phyloP scores from a whole-genome alignment of 2,888 invertebrate genomes.

The Anodontia alba region DNA sequence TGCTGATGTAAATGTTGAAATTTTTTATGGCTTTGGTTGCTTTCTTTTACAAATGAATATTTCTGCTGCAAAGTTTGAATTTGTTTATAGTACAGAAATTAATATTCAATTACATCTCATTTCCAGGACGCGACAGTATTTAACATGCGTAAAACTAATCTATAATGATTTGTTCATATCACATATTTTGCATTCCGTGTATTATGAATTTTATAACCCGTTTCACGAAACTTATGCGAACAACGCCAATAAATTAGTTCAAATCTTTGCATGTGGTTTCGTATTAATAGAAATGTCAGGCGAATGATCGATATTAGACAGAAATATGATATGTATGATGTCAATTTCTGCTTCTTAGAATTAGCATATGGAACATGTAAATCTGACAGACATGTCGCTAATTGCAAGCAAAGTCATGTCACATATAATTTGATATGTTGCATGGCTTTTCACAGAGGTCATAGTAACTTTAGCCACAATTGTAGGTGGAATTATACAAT shows the following conservation, averaged over 20 bases:
- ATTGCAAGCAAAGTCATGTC: neutral
- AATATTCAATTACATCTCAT: too few species aligned
- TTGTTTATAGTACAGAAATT: too few species aligned
- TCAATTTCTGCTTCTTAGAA: slow-evolving; percentile 17
- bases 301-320: slow-evolving; percentile 14
- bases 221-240: slow-evolving; percentile 5
- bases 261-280: slow-evolving; percentile 18
- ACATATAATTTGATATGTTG: neutral
- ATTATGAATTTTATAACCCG: neutral
- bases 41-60: too few species aligned
- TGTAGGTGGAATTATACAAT: too few species aligned
- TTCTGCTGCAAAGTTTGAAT: too few species aligned
- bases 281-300: slow-evolving; percentile 17
- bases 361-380: slow-evolving; percentile 20
- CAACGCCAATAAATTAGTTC: slow-evolving; percentile 13
- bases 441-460: neutral
- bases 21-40: too few species aligned
- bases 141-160: too few species aligned
- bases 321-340: slow-evolving; percentile 13
- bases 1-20: neutral
- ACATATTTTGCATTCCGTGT: too few species aligned
- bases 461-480: neutral
- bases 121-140: too few species aligned
- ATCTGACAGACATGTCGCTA: slow-evolving; percentile 6
- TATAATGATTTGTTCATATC: too few species aligned